Evolutionary conservation across 2,113 vertebrate species (phyloP).

Genomic region (Stomatorhinus ivindoensis): DNA sequence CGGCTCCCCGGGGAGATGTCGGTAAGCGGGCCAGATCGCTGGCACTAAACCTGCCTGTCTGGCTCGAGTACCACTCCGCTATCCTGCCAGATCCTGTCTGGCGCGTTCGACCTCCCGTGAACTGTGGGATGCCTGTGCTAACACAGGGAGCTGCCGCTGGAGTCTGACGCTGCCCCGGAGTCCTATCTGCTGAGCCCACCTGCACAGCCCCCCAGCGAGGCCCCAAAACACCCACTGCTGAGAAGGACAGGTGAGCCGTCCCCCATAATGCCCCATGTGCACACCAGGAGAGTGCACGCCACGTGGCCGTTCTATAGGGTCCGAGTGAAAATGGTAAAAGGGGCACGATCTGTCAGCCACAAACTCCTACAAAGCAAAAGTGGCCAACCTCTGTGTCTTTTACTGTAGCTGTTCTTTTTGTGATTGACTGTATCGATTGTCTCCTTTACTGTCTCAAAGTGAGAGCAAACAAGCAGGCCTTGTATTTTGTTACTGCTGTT

Average conservation of each 20-base stretch:
- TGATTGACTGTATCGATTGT: not conserved
- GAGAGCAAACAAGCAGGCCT: not conserved
- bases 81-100: not conserved
- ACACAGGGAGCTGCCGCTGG: slow-evolving; percentile 64
- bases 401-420: not conserved
- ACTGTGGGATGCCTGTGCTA: slow-evolving; percentile 15
- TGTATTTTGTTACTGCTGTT: not conserved
- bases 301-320: not conserved
- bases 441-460: not conserved
- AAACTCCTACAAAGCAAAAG: not conserved
- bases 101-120: not conserved
- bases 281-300: not conserved
- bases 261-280: not conserved
- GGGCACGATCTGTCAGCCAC: not conserved
- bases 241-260: slow-evolving; percentile 73
- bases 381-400: not conserved
- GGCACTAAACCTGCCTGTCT: not conserved
- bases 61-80: not conserved
- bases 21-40: slow-evolving; percentile 36
- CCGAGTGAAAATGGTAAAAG: not conserved
- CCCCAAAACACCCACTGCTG: slow-evolving; percentile 71
- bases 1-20: slow-evolving; percentile 52
- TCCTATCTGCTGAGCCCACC: slow-evolving; percentile 58
- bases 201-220: slow-evolving; percentile 53
- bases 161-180: slow-evolving; percentile 61